phyloP scores from a whole-genome alignment of 2,888 invertebrate species.

The Portevinia maculata region DNA sequence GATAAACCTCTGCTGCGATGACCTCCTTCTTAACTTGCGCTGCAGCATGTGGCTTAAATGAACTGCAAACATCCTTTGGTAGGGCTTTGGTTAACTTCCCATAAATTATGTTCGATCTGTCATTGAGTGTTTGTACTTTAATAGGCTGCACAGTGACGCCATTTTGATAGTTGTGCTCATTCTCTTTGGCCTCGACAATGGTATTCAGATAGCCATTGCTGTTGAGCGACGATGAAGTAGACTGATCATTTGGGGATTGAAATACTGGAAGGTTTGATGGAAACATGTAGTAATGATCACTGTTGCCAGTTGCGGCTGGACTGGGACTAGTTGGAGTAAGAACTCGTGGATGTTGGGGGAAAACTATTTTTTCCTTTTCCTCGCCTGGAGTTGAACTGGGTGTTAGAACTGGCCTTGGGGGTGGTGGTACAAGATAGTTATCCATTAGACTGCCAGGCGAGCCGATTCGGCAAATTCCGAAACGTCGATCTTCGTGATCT shows the following conservation, averaged over 20 bases:
- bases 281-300: slow-evolving; percentile 82
- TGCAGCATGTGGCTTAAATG: slow-evolving; percentile 80
- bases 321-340: slow-evolving; percentile 81
- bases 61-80: slow-evolving; percentile 79
- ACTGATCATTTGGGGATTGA: slow-evolving; percentile 75
- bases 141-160: slow-evolving; percentile 81
- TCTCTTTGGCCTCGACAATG: slow-evolving; percentile 82
- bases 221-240: slow-evolving; percentile 77
- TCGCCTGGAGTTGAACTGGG: slow-evolving; percentile 82
- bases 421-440: slow-evolving; percentile 86
- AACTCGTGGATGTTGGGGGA: slow-evolving; percentile 78
- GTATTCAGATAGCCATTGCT: slow-evolving; percentile 81
- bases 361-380: slow-evolving; percentile 81
- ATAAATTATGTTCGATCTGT: slow-evolving; percentile 81
- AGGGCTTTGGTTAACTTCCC: slow-evolving; percentile 79
- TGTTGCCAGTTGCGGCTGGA: slow-evolving; percentile 62
- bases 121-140: slow-evolving; percentile 79
- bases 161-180: slow-evolving; percentile 76
- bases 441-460: slow-evolving; percentile 83
- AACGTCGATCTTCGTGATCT: slow-evolving; percentile 89
- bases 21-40: slow-evolving; percentile 79
- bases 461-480: slow-evolving; percentile 79
- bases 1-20: slow-evolving; percentile 80
- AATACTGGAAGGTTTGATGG: slow-evolving; percentile 82
- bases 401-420: slow-evolving; percentile 84